Percentiles rank a stretch among this genome's conserved stretches.
Conservation (phyloP, 2,888 invertebrate species). For the Rotaria socialis region DNA sequence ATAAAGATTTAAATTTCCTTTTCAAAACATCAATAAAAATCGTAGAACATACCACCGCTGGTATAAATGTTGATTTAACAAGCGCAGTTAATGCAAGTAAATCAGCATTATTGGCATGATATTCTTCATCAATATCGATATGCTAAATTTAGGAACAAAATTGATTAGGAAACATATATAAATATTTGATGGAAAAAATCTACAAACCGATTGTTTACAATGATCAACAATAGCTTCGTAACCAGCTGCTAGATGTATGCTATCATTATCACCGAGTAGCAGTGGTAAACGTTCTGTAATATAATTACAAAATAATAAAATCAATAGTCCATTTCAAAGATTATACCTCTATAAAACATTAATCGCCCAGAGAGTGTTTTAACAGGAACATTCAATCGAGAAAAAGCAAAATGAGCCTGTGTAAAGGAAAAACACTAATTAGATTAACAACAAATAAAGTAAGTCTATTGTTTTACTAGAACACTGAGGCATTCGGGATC, state of each 20-base stretch:
- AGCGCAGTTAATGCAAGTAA: conserved; percentile 5
- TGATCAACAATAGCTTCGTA: conserved; percentile 3
- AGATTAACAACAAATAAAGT: not conserved
- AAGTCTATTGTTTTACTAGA: not conserved
- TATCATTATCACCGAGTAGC: conserved; percentile 15
- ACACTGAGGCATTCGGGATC: conserved; percentile 31
- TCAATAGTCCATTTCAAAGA: too few relatives aligned
- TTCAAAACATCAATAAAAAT: not conserved
- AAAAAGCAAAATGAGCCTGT: conserved; percentile 5
- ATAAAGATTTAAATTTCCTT: not conserved
- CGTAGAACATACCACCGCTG: not conserved
- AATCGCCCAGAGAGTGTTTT: not conserved
- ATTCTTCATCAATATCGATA: conserved; percentile 25
- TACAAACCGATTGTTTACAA: conserved; percentile 3
- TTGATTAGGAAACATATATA: too few relatives aligned
- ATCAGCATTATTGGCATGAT: not conserved
- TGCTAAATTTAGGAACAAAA: not conserved
- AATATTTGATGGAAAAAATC: too few relatives aligned
- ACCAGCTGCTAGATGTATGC: not conserved
- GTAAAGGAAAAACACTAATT: too few relatives aligned
- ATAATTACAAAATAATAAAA: too few relatives aligned
- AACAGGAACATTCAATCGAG: not conserved
- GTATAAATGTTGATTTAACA: conserved; percentile 7
- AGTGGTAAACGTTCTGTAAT: not conserved
- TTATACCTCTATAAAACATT: not conserved